These are phyloP conservation scores for Nicator chloris DNA, from an alignment of 2,113 vertebrate species.

Conservation along the genomic window DNA sequence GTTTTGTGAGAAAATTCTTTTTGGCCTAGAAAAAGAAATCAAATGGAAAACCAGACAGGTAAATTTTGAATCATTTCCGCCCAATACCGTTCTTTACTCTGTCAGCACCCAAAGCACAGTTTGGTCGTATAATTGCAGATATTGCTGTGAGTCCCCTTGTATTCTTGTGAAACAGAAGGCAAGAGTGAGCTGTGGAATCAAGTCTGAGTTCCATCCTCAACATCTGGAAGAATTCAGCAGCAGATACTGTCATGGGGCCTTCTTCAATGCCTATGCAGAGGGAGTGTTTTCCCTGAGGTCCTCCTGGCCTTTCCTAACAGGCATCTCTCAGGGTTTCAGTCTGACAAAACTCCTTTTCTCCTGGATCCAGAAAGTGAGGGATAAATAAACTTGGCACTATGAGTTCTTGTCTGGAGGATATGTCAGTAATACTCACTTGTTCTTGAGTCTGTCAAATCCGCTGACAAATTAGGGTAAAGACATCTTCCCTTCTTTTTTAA, in stretches of 20 bases:
- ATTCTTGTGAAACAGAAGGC: not conserved
- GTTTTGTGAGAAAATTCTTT: not conserved
- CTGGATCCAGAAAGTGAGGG: not conserved
- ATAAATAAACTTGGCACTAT: not conserved
- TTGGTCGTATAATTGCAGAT: not conserved
- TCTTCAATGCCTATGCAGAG: not conserved
- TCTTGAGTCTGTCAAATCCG: not conserved
- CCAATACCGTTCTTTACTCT: not conserved
- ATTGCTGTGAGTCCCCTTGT: not conserved
- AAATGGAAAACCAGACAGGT: not conserved
- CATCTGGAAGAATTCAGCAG: not conserved
- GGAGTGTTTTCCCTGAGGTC: not conserved
- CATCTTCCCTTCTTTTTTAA: not conserved
- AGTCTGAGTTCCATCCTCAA: not conserved
- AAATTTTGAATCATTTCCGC: accelerated
- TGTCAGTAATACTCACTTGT: not conserved
- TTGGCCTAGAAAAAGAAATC: not conserved
- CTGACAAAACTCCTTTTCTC: not conserved
- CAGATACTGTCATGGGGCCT: not conserved
- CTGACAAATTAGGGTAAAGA: not conserved
- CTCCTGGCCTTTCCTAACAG: not conserved
- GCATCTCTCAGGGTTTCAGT: not conserved
- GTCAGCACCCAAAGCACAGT: not conserved
- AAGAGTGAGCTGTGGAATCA: not conserved
- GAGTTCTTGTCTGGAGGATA: not conserved